These are phyloP conservation scores for Agrypnia vestita DNA, from an alignment of 1,140 invertebrate genomes.

Conservation along the genomic window DNA sequence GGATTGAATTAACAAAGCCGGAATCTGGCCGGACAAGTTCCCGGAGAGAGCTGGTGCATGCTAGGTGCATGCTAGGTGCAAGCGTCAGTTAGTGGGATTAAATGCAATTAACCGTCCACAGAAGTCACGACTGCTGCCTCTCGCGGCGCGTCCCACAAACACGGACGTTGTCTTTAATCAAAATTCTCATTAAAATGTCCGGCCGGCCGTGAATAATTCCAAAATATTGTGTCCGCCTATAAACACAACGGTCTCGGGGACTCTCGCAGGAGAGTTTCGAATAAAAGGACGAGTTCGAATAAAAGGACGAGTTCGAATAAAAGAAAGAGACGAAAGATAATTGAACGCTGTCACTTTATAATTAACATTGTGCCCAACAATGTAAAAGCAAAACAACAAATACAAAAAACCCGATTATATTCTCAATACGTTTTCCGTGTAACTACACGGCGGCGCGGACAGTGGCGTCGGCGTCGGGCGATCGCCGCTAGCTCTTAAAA, in stretches of 20 bases:
- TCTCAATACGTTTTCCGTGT: slow-evolving; percentile 54
- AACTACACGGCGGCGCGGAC: slow-evolving; percentile 39
- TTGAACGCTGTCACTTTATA: slow-evolving; percentile 53
- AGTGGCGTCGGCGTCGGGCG: no score
- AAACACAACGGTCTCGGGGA: slow-evolving; percentile 41
- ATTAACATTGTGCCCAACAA: slow-evolving; percentile 50
- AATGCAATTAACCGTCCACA: slow-evolving; percentile 31
- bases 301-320: slow-evolving; percentile 24
- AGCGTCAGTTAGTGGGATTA: slow-evolving; percentile 36
- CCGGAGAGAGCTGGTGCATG: neutral
- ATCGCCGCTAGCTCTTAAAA: no score
- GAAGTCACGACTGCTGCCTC: slow-evolving; percentile 38
- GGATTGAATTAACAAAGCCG: no score
- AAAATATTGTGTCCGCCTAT: slow-evolving; percentile 45
- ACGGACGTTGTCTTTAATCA: slow-evolving; percentile 42
- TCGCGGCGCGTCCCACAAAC: slow-evolving; percentile 25
- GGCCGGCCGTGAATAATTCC: slow-evolving; percentile 33
- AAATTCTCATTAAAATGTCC: slow-evolving; percentile 45
- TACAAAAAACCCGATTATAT: slow-evolving; percentile 52
- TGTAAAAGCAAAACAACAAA: slow-evolving; percentile 50
- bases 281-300: slow-evolving; percentile 31
- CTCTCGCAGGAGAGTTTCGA: no score
- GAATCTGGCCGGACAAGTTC: neutral
- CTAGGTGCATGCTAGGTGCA: neutral
- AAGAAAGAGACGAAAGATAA: slow-evolving; percentile 40